Conservation (phyloP, 2,797 vertebrate species). For the Poecilia picta region DNA sequence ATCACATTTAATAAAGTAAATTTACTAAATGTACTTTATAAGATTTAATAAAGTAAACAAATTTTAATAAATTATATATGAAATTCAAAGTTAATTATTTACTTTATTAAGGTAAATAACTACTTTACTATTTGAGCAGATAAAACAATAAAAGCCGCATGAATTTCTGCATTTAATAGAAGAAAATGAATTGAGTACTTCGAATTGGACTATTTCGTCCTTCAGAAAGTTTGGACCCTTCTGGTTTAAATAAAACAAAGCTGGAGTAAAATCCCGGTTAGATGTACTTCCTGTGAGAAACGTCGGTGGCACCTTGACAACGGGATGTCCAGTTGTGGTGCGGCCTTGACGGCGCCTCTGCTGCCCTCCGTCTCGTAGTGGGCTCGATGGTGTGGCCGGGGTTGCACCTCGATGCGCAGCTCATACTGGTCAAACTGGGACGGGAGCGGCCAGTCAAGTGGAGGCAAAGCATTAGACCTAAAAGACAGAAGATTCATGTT, state of each 20-base stretch:
- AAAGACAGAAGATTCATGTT: neutral
- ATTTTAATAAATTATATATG: too few relatives aligned
- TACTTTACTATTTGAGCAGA: too few relatives aligned
- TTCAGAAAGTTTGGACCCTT: too few relatives aligned
- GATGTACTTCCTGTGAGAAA: neutral
- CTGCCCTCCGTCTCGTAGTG: conserved; percentile 95
- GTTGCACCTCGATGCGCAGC: conserved; percentile 91
- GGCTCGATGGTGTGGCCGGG: conserved; percentile 90
- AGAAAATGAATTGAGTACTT: too few relatives aligned
- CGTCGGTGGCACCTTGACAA: conserved; percentile 86
- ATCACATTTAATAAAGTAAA: too few relatives aligned
- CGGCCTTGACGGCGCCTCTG: conserved; percentile 90
- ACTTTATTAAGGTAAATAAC: too few relatives aligned
- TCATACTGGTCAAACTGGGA: conserved; percentile 91
- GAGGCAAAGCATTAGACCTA: conserved; percentile 89
- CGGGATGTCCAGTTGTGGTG: conserved; percentile 86
- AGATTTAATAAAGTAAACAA: too few relatives aligned
- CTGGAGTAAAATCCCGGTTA: neutral
- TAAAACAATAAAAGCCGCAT: too few relatives aligned
- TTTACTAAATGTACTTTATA: too few relatives aligned
- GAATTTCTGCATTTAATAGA: too few relatives aligned
- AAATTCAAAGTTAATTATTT: too few relatives aligned
- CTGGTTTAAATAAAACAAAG: neutral
- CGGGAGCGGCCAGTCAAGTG: conserved; percentile 92
- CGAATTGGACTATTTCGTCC: too few relatives aligned